These are phyloP conservation scores for Puntigrus tetrazona DNA, from an alignment of 2,113 vertebrate genomes.

Conservation along the genomic window DNA sequence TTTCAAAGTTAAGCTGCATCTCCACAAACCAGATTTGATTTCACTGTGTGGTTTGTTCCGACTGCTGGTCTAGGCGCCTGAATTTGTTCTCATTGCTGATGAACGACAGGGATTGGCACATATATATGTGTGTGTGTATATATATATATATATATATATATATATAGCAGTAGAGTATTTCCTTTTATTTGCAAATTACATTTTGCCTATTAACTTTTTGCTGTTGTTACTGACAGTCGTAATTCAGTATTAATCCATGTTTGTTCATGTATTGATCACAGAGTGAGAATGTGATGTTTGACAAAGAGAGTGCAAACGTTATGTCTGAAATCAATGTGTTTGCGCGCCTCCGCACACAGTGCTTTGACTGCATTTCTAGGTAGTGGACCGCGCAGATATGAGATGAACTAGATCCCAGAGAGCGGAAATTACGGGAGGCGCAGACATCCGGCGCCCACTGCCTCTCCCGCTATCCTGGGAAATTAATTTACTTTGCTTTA, in stretches of 20 bases:
- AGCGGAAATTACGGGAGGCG: conserved; percentile 52
- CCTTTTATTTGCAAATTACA: too few species aligned
- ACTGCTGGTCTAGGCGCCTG: too few species aligned
- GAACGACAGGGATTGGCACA: too few species aligned
- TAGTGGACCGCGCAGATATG: conserved; percentile 38
- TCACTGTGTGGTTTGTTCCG: too few species aligned
- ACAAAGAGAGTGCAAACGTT: conserved; percentile 2
- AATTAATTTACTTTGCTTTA: conserved; percentile 46
- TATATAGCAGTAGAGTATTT: too few species aligned
- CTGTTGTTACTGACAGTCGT: background rate
- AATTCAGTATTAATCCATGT: background rate
- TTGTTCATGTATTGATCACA: conserved; percentile 3
- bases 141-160: too few species aligned
- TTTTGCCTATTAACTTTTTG: too few species aligned
- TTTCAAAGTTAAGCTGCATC: too few species aligned
- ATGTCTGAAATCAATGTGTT: conserved; percentile 40
- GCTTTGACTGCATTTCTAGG: conserved; percentile 26
- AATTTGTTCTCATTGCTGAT: too few species aligned
- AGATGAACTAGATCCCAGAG: conserved; percentile 48
- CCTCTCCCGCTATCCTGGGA: conserved; percentile 37
- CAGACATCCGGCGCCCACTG: conserved; percentile 34
- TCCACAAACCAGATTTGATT: too few species aligned
- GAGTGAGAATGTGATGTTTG: background rate
- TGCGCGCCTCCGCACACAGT: conserved; percentile 19
- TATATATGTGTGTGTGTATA: too few species aligned